These are phyloP conservation scores for Zaprionus lachaisei DNA, from an alignment of 1,140 invertebrate genomes.

Conservation along the genomic window DNA sequence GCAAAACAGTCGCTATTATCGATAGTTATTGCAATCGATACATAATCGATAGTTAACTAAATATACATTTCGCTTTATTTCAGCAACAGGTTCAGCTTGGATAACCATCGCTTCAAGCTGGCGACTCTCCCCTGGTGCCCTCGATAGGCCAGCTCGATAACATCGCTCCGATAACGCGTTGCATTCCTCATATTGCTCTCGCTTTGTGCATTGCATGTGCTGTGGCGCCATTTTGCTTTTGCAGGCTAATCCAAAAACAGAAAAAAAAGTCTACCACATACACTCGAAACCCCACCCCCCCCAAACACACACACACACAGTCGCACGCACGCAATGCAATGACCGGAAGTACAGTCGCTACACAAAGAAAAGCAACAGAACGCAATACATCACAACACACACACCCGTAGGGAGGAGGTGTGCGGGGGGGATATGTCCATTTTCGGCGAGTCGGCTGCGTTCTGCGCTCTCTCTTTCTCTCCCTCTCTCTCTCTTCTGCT, in stretches of 20 bases:
- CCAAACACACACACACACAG: not conserved
- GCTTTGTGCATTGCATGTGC: not conserved
- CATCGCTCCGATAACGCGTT: not conserved
- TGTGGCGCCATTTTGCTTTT: constrained; percentile 2
- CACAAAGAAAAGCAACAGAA: constrained; percentile 42
- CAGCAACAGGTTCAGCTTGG: too few relatives aligned
- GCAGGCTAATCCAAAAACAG: constrained; percentile 1
- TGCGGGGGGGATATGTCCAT: constrained; percentile 37
- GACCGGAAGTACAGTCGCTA: constrained; percentile 57
- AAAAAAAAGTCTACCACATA: constrained; percentile 1
- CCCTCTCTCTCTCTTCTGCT: constrained; percentile 37
- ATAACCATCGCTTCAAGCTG: too few relatives aligned
- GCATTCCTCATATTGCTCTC: not conserved
- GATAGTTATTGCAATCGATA: not conserved
- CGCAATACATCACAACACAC: constrained; percentile 1
- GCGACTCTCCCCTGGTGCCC: too few relatives aligned
- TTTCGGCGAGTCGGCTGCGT: constrained; percentile 46
- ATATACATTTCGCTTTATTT: too few relatives aligned
- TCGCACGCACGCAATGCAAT: constrained; percentile 31
- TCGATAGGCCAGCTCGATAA: constrained; percentile 1
- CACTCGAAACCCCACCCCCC: not conserved
- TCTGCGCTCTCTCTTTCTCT: constrained; percentile 13
- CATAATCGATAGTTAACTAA: too few relatives aligned
- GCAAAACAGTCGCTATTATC: not conserved
- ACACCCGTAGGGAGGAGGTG: not conserved